Base-by-base conservation (phyloP, 2,113 vertebrate species). In the Elephantulus edwardii region DNA sequence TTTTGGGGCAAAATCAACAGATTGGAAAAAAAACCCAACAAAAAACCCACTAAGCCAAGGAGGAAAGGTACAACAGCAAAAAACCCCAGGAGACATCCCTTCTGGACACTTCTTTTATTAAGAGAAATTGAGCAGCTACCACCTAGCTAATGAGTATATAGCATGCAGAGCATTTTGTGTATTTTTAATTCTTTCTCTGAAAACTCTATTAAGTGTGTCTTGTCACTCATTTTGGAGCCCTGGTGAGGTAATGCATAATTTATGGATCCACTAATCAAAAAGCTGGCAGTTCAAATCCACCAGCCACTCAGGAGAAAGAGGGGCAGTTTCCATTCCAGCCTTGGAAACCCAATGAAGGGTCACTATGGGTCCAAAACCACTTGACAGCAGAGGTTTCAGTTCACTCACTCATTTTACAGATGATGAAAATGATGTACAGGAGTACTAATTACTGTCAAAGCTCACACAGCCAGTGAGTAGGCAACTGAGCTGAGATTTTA, bases 21-120 rank as follows among this genome's bases (percentile, higher is more conserved):
- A 80, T 60, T 62, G 78, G 52, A 86, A 93, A 93, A 30, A 80
- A 68, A 92, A 91, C 30, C n/a, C n/a, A n/a, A n/a, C n/a, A n/a
- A n/a, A n/a, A n/a, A n/a, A n/a, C n/a, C n/a, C n/a, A 38, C 52
- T 58, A 52, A 60, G n/a, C 44, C 13, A 68, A n/a, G 70, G 58
- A 89, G 44, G 20, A 76, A 22, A 81, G 50, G 75, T 71, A 80
- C 72, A 75, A 74, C 91, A 86, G 83, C 30, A 91, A 66, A 91
- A 66, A 88, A 83, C n/a, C 54, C 16, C 66, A 48, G 77, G 30
- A 78, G 77, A 87, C 7, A 62, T 33, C 66, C 48, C 56, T 81
- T 80, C 81, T 40, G 71, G 44, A 77, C 54, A 72, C 79, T 62
- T 94, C 84, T 44, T 84, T 81, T 75, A 60, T 7, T 1, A 66